These are phyloP conservation scores for Dicycla oo DNA, from an alignment of 2,888 invertebrate genomes.

Conservation along the genomic window DNA sequence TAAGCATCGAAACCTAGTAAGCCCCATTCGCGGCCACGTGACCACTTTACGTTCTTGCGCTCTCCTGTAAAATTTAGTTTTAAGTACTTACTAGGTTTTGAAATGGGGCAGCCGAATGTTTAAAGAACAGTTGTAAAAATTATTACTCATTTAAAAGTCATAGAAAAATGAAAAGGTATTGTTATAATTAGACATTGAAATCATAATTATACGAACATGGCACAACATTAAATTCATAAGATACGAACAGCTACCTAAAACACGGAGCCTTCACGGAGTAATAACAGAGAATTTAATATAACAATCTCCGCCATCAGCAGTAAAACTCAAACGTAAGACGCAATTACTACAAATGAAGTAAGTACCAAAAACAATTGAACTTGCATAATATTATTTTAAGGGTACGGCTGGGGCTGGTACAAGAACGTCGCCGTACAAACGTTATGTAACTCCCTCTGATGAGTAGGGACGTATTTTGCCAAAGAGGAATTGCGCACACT, in stretches of 20 bases:
- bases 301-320: slow-evolving; percentile 31
- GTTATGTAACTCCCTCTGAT: slow-evolving; percentile 80
- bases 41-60: no score
- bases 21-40: no score
- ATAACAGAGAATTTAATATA: slow-evolving; percentile 32
- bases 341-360: slow-evolving; percentile 55
- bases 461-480: slow-evolving; percentile 79
- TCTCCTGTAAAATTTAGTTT: no score
- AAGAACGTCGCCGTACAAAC: slow-evolving; percentile 52
- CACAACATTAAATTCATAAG: slow-evolving; percentile 13
- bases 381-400: slow-evolving; percentile 63
- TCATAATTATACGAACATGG: background rate
- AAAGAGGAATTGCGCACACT: slow-evolving; percentile 86
- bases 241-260: slow-evolving; percentile 17
- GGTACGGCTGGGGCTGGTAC: slow-evolving; percentile 43
- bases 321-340: slow-evolving; percentile 35
- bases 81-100: no score
- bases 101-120: no score
- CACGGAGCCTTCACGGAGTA: background rate
- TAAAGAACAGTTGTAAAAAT: no score
- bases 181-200: background rate
- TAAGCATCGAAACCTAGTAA: no score
- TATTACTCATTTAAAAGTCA: no score
- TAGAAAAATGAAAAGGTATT: background rate
- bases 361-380: slow-evolving; percentile 61